Base-by-base conservation (phyloP, 92 coral and sea anemone genomes). In the Umimayanthus chanpuru region DNA sequence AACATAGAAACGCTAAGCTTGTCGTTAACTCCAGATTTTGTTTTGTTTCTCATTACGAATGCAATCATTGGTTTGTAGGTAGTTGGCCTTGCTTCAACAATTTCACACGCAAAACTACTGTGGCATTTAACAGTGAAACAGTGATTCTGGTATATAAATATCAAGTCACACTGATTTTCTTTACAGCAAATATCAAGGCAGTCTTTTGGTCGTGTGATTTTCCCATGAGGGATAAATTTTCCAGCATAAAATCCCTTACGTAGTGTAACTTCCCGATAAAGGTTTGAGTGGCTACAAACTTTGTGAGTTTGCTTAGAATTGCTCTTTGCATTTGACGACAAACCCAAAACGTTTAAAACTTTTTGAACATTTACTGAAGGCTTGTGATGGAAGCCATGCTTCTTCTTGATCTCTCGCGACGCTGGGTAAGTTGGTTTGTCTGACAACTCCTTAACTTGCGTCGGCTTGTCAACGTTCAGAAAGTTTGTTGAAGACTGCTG, bases 221-320 rank as follows among this genome's bases (percentile, higher is more conserved):
- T 94, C 18, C 98, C 97, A 68, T 88, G 96, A 7, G 96, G 47
- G 3, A 91, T 94, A 84, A 95, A 97, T 65, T 89, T 85, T 26
- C 99, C 99, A 18, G 98, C 95, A 28, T 93, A 65, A 93, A 93
- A 94, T 5, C 99, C 99, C 68, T 91, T 93, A 16, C 98, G 93
- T 16, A 97, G 90, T 20, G 97, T 97, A 40, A 97, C 98, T 85
- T 97, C 99, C 21, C 88, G 85, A 85, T 89, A 95, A 9, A 95
- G 91, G 32, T 82, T 90, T 21, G 98, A 93, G 50, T 95, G 98
- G 11, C 90, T 61, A 66, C 98, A 95, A 1, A 76, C 78, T 67
- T 88, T 92, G 1, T 81, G 76, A 9, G 36, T 61, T 6, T 32
- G 72, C 9, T 49, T 88, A 4, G 70, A 66, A 25, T 77, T 85